A percentile compares a stretch with the other conserved stretches of the same genome.
These are phyloP conservation scores for Desmodus rotundus DNA, from an alignment of 2,113 vertebrate species.

Conservation along the genomic window DNA sequence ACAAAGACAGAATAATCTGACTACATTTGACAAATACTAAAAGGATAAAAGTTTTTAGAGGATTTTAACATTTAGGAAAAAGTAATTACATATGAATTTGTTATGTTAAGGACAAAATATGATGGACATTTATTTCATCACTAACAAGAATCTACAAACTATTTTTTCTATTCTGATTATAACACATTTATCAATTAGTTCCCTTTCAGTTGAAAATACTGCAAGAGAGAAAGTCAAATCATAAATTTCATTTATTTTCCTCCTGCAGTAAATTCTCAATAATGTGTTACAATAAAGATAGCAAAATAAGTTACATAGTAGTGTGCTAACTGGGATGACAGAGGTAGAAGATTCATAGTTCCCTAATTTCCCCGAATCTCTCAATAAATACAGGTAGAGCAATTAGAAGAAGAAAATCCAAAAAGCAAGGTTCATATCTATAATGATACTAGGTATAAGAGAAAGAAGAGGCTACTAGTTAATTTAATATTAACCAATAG, in stretches of 20 bases:
- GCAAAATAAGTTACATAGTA: not conserved
- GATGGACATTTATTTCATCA: constrained; percentile 27
- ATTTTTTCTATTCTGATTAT: not conserved
- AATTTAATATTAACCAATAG: not conserved
- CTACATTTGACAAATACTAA: not conserved
- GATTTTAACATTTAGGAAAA: constrained; percentile 16
- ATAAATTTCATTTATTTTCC: not conserved
- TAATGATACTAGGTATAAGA: not conserved
- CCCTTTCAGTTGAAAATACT: not conserved
- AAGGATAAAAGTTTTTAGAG: not conserved
- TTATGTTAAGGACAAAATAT: not conserved
- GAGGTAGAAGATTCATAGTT: not conserved
- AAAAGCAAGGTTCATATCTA: not conserved
- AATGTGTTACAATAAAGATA: not conserved
- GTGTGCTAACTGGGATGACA: not conserved
- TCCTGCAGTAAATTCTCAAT: not conserved
- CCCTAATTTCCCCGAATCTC: not conserved
- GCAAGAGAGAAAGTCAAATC: not conserved
- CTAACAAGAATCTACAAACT: not conserved
- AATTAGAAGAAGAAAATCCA: not conserved
- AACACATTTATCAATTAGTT: not conserved
- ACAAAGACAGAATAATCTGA: constrained; percentile 9
- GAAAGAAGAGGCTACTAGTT: not conserved
- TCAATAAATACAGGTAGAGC: not conserved
- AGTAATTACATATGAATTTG: not conserved